Evolutionary conservation across 2,888 invertebrate genomes (phyloP).

Genomic region (Polymixis lichenea): DNA sequence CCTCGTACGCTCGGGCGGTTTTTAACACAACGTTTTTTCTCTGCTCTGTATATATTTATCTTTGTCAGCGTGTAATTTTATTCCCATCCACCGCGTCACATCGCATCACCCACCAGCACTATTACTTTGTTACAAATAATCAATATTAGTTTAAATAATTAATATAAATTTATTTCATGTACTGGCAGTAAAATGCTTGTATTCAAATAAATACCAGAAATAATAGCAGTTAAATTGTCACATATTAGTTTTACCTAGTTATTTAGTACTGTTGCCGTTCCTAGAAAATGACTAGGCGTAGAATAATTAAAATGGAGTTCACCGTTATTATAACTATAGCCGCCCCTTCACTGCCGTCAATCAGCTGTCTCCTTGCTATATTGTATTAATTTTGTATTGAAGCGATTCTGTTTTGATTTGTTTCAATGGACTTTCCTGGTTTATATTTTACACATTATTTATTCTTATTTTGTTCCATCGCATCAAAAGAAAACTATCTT

Average conservation of each 20-base stretch:
- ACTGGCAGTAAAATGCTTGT: background rate
- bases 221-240: background rate
- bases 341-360: background rate
- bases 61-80: no score
- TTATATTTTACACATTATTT: background rate
- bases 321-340: no score
- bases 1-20: no score
- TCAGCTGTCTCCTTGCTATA: background rate
- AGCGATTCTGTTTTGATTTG: background rate
- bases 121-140: no score
- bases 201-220: background rate
- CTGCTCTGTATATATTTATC: no score
- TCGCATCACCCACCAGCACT: no score
- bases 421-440: background rate
- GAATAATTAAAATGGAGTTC: background rate
- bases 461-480: background rate
- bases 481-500: background rate
- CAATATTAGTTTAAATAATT: background rate
- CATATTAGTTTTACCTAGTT: background rate
- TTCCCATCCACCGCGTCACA: no score
- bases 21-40: no score
- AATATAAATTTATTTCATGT: background rate
- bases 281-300: background rate
- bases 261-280: background rate
- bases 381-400: background rate